Percentiles rank a stretch among this genome's conserved stretches.
Evolutionary conservation across 2,888 invertebrate genomes (phyloP).

Genomic region (Xestoiulus laeticollis): DNA sequence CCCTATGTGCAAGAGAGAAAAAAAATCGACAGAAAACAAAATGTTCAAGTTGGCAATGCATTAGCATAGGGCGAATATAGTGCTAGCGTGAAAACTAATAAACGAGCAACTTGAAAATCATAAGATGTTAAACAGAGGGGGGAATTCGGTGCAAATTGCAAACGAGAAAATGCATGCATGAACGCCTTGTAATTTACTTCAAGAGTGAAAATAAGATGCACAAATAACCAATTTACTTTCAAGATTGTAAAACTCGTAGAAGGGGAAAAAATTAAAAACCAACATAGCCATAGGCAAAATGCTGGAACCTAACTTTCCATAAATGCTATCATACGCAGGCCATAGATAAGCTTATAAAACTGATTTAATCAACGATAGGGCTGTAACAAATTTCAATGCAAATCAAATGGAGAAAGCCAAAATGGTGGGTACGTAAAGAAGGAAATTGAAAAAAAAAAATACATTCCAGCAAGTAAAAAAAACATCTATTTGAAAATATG

Average conservation of each 20-base stretch:
- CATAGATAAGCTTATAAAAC: conserved; percentile 22
- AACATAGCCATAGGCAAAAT: neutral
- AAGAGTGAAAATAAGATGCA: conserved; percentile 17
- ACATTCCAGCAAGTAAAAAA: neutral
- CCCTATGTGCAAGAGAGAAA: neutral
- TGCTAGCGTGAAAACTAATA: conserved; percentile 13
- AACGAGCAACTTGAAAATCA: conserved; percentile 37
- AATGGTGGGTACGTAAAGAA: neutral
- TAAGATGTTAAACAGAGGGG: conserved; percentile 37
- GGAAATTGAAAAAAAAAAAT: conserved; percentile 18
- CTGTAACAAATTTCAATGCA: neutral
- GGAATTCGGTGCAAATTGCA: conserved; percentile 22
- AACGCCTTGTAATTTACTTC: conserved; percentile 34
- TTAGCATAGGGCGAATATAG: conserved; percentile 23
- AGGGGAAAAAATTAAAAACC: neutral
- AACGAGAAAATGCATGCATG: conserved; percentile 33
- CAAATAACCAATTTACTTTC: conserved; percentile 28
- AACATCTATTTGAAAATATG: neutral
- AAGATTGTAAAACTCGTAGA: neutral
- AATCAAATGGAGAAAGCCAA: neutral
- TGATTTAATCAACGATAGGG: conserved; percentile 22
- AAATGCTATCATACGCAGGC: conserved; percentile 4
- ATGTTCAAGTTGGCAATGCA: conserved; percentile 23
- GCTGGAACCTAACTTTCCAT: neutral
- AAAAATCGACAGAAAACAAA: conserved; percentile 24